These are phyloP conservation scores for Chymomyza amoena DNA, from an alignment of 2,888 invertebrate species.

Conservation along the genomic window DNA sequence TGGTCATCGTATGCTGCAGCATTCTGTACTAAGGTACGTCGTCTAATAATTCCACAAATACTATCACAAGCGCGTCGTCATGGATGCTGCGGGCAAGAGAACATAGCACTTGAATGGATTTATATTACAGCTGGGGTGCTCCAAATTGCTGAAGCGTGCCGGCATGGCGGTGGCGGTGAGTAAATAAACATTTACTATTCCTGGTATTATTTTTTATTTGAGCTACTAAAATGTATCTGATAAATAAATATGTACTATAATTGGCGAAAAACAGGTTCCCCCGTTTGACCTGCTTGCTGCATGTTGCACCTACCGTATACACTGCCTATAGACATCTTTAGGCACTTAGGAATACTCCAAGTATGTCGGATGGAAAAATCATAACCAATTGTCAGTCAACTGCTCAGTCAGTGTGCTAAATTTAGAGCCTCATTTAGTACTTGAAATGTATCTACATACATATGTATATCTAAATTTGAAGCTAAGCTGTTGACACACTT, in stretches of 20 bases:
- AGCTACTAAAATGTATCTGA: no score
- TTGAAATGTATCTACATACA: neutral
- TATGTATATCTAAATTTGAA: neutral
- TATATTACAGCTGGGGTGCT: neutral
- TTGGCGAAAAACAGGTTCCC: no score
- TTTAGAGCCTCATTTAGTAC: neutral
- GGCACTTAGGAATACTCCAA: no score
- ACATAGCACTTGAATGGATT: neutral
- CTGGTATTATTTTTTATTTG: no score
- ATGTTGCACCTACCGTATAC: no score
- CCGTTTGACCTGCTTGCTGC: no score
- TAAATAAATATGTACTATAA: no score
- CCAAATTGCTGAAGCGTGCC: conserved; percentile 4
- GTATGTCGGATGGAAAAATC: neutral
- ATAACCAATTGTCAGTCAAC: neutral
- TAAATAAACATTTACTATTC: no score
- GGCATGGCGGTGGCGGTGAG: no score
- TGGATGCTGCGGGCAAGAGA: neutral
- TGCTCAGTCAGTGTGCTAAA: no score
- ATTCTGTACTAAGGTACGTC: conserved; percentile 33
- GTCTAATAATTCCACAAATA: neutral
- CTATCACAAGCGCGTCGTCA: neutral
- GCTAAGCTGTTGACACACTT: neutral
- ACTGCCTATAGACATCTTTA: no score
- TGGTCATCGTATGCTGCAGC: conserved; percentile 74